A percentile compares a stretch with the other conserved stretches of the same genome.
Evolutionary conservation across 2,888 invertebrate species (phyloP).

Genomic region (Pinctada fucata): DNA sequence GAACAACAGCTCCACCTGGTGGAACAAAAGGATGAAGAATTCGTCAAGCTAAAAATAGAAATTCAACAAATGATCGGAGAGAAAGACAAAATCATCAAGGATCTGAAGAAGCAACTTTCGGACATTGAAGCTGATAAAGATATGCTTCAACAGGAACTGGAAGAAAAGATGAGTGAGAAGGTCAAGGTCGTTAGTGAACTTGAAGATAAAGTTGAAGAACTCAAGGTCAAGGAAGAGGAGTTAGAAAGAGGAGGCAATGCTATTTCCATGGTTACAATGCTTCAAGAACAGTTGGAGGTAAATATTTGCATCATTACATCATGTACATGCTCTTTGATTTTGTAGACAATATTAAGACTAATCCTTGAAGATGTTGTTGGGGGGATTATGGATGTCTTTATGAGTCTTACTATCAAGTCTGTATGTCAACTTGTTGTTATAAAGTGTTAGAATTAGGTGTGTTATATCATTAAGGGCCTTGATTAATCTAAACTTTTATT

Average conservation of each 20-base stretch:
- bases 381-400: no score
- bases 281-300: constrained; percentile 21
- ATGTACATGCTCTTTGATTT: no score
- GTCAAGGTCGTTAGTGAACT: constrained; percentile 25
- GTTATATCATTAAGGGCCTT: no score
- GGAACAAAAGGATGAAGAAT: constrained; percentile 57
- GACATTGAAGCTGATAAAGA: constrained; percentile 15
- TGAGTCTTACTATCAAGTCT: no score
- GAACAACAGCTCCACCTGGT: constrained; percentile 53
- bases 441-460: no score
- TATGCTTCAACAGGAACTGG: constrained; percentile 38
- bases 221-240: constrained; percentile 4
- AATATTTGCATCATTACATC: no score
- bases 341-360: no score
- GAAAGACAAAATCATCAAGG: constrained; percentile 46
- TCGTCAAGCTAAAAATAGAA: constrained; percentile 53
- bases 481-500: no score
- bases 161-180: constrained; percentile 16
- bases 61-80: constrained; percentile 53
- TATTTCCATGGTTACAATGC: constrained; percentile 2
- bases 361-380: no score
- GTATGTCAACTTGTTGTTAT: no score
- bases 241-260: constrained; percentile 32
- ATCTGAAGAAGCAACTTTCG: constrained; percentile 27
- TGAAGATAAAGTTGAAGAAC: constrained; percentile 16